Percentiles rank a stretch among this genome's conserved stretches.
These are phyloP conservation scores for Lasioglossum villosulum DNA, from an alignment of 2,888 invertebrate genomes.

Conservation along the genomic window DNA sequence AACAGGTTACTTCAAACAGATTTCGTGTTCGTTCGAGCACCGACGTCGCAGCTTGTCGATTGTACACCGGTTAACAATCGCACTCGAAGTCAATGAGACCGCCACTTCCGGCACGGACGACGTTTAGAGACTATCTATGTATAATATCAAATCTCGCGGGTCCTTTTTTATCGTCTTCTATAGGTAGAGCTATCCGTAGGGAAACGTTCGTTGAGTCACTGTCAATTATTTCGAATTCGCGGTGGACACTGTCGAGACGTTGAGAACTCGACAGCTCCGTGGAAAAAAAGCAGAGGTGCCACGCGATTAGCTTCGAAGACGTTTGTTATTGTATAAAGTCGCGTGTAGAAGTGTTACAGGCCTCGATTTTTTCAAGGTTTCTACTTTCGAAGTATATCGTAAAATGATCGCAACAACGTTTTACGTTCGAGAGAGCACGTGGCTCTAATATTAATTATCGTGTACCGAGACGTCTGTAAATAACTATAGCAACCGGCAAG, in stretches of 20 bases:
- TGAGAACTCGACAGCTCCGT: not conserved
- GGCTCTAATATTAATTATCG: not conserved
- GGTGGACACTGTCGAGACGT: slow-evolving; percentile 22
- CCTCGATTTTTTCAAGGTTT: slow-evolving; percentile 66
- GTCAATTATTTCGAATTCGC: slow-evolving; percentile 65
- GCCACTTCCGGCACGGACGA: not conserved
- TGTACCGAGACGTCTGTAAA: slow-evolving; percentile 44
- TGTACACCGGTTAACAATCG: slow-evolving; percentile 5
- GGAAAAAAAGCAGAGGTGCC: not conserved
- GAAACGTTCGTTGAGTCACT: slow-evolving; percentile 52
- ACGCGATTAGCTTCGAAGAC: slow-evolving; percentile 35
- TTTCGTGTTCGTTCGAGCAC: slow-evolving; percentile 16
- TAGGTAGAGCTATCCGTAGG: slow-evolving; percentile 21
- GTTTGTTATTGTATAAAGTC: slow-evolving; percentile 60
- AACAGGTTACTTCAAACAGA: slow-evolving; percentile 12
- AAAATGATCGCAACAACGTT: slow-evolving; percentile 29
- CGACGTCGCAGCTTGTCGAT: slow-evolving; percentile 14
- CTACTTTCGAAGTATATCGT: slow-evolving; percentile 43
- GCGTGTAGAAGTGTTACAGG: slow-evolving; percentile 23
- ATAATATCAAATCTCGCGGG: slow-evolving; percentile 16
- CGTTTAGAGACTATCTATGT: not conserved
- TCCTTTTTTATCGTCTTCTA: slow-evolving; percentile 29
- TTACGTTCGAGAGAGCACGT: slow-evolving; percentile 27
- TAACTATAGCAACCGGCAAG: slow-evolving; percentile 49
- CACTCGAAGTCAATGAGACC: not conserved